Evolutionary conservation across 2,888 invertebrate species (phyloP), one percentile per base, ranked within the genome.

Genomic region (Orchesellides sinensis): DNA sequence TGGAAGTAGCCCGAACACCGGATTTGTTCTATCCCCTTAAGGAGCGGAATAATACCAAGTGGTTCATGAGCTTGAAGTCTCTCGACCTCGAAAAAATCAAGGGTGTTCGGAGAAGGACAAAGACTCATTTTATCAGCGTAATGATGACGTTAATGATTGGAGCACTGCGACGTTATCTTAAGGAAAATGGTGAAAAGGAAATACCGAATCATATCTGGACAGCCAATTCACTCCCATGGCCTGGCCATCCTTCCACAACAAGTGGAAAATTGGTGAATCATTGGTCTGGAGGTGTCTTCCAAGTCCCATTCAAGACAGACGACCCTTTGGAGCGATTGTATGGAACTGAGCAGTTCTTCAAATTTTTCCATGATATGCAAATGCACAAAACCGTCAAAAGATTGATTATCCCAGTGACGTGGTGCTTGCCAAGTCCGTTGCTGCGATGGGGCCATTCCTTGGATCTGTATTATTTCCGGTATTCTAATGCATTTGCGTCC

Each of bases 211-310:
- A 77, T 27, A 84, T 85, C 47, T 84, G 78, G 75, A 85, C 84
- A 10, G 85, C 83, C 0, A 84, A 85, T 56, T 84, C 84, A 8
- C 69, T 85, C 0, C 84, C 84, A 0, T 85, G 85, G 85, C 85
- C 85, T 12, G 63, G 66, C 17, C 85, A 85, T 72, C 85, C 85
- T 2, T n/a, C n/a, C n/a, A n/a, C n/a, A n/a, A n/a, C n/a, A n/a
- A 59, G 79, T 35, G 54, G 49, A 4, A 72, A 49, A 1, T 25
- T 85, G 5, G 83, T 83, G 3, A 85, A 85, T 72, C 85, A 85
- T 47, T 85, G 85, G 85, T 74, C 79, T 59, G 85, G 85, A 54
- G 85, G 85, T 0, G 74, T 83, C 1, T 85, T 85, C 59, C 77
- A 79, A 47, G 74, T 85, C 17, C 85, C 85, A 0, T 85, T 83